Evolutionary conservation across 2,113 vertebrate genomes (phyloP).

Genomic region (Platycercus adscitus): DNA sequence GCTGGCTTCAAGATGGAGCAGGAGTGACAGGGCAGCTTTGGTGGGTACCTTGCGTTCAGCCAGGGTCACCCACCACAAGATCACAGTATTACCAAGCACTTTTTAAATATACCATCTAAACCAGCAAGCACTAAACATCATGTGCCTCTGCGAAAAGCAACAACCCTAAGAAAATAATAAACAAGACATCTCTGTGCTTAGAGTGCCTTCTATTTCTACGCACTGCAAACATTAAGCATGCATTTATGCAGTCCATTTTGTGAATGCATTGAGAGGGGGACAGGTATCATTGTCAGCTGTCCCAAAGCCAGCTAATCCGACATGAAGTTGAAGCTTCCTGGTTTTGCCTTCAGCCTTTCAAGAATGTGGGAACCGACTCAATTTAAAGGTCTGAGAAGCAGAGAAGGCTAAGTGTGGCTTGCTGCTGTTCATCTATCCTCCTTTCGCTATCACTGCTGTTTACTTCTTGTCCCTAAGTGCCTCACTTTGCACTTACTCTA

Average conservation of each 20-base stretch:
- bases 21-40: neutral
- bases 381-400: neutral
- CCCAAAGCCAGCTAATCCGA: neutral
- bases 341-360: neutral
- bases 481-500: constrained; percentile 52
- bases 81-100: neutral
- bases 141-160: neutral
- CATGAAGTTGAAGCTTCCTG: neutral
- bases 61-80: neutral
- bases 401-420: neutral
- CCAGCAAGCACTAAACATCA: neutral
- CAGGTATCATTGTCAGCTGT: neutral
- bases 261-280: neutral
- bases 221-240: neutral
- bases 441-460: constrained; percentile 1
- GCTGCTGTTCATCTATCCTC: neutral
- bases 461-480: constrained; percentile 13
- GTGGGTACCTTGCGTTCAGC: neutral
- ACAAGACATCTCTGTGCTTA: neutral
- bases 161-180: neutral
- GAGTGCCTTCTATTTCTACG: neutral
- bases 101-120: neutral
- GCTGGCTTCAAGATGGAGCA: neutral
- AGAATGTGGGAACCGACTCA: neutral
- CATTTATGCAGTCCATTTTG: neutral